Percentiles rank a stretch among this genome's conserved stretches.
These are phyloP conservation scores for Pseudomyrmex concolor DNA, from an alignment of 1,140 invertebrate genomes.

Conservation along the genomic window DNA sequence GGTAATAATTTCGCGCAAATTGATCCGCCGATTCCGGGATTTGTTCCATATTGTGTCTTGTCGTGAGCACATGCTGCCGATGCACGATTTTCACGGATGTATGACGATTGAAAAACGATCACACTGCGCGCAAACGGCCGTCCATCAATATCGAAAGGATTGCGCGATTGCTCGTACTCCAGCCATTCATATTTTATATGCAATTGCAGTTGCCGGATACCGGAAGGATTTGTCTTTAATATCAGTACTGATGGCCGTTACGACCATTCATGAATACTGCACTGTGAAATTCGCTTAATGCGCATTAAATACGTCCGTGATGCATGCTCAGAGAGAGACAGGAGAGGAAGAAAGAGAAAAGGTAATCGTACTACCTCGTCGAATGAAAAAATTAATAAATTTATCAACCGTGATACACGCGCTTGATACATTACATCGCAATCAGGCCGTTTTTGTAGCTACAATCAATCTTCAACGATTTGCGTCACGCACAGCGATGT, in stretches of 20 bases:
- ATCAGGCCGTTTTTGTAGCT: slow-evolving; percentile 35
- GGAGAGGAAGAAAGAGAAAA: neutral
- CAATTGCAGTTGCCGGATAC: slow-evolving; percentile 36
- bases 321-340: neutral
- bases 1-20: slow-evolving; percentile 40
- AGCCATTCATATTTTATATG: slow-evolving; percentile 38
- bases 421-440: slow-evolving; percentile 39
- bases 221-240: slow-evolving; percentile 62
- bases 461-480: slow-evolving; percentile 8
- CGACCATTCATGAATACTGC: slow-evolving; percentile 5
- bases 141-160: slow-evolving; percentile 47
- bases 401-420: slow-evolving; percentile 14
- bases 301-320: slow-evolving; percentile 45
- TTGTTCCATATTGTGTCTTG: slow-evolving; percentile 33
- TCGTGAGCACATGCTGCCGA: slow-evolving; percentile 7
- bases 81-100: slow-evolving; percentile 23
- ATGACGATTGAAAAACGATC: slow-evolving; percentile 52
- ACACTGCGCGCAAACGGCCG: slow-evolving; percentile 16
- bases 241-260: slow-evolving; percentile 41
- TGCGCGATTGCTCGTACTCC: neutral
- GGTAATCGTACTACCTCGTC: neutral
- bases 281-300: slow-evolving; percentile 45
- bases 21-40: slow-evolving; percentile 37
- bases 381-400: slow-evolving; percentile 51
- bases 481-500: neutral